These are phyloP conservation scores for Mesoligia furuncula DNA, from an alignment of 2,888 invertebrate species.

Conservation along the genomic window DNA sequence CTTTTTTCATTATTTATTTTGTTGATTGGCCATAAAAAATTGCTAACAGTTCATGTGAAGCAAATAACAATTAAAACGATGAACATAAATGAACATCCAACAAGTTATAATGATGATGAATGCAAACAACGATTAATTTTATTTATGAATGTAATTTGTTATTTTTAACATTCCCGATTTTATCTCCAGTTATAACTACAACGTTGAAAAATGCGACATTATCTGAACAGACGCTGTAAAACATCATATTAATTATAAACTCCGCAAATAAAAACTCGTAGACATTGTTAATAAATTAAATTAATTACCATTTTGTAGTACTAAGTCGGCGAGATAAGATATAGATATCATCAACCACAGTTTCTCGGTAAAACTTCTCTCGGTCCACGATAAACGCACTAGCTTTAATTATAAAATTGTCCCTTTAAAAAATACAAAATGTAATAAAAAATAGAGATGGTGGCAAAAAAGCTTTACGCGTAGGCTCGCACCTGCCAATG, in stretches of 20 bases:
- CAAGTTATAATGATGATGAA: constrained; percentile 54
- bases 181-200: constrained; percentile 48
- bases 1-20: constrained; percentile 20
- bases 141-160: constrained; percentile 48
- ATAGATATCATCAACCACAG: constrained; percentile 79
- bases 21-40: constrained; percentile 40
- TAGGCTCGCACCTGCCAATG: constrained; percentile 89
- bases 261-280: constrained; percentile 53
- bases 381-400: constrained; percentile 79
- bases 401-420: constrained; percentile 88
- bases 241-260: constrained; percentile 65
- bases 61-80: constrained; percentile 34
- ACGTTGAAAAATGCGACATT: constrained; percentile 55
- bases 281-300: constrained; percentile 70
- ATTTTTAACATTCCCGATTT: constrained; percentile 39
- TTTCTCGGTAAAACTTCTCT: constrained; percentile 80
- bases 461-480: constrained; percentile 82
- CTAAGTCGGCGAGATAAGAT: constrained; percentile 74
- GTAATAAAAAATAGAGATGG: constrained; percentile 77
- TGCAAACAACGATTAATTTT: constrained; percentile 37
- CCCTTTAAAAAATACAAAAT: constrained; percentile 80
- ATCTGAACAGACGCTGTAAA: constrained; percentile 55
- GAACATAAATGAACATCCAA: constrained; percentile 31
- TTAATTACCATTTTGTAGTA: constrained; percentile 76
- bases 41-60: constrained; percentile 20